Base-by-base conservation (phyloP, 2,888 invertebrate species). In the Cryptophagus acutangulus region DNA sequence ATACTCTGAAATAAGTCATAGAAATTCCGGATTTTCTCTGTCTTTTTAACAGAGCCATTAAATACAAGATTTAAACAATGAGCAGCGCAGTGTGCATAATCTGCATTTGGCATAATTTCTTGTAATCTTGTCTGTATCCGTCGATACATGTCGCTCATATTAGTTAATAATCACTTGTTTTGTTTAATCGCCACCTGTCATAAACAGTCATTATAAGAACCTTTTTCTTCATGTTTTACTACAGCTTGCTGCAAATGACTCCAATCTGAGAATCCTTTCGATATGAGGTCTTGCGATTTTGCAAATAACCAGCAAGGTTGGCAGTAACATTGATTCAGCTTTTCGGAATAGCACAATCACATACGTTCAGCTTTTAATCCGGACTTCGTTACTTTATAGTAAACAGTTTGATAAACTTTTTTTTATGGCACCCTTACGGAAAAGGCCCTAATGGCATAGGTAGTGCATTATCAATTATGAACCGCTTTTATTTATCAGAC, bases 11-110 rank as follows among this genome's bases (percentile, higher is more conserved):
- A 26, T 12, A 40, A 17, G 14, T 33, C 25, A 16, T 36, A 45
- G 30, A 45, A 42, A 39, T 35, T 39, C 28, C 33, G n/a, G 15
- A 45, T 35, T 30, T 38, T 36, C 8, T 31, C 13, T 10, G 33
- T 24, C 1, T 12, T 26, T 16, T 26, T 26, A 1, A 40, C 40
- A 1, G 28, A 24, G 29, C 37, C 45, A 26, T 45, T 45, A 15
- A 43, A n/a, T 17, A 45, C 31, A 16, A 45, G 25, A 38, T 45
- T 45, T 24, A 40, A 28, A 38, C 41, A 38, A 42, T 42, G 45
- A 17, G 36, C 45, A 14, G 34, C 36, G 24, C 42, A 45, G 31
- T 45, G 42, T 17, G 42, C 33, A 25, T 43, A 45, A n/a, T 25
- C 6, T 9, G 45, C 41, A 29, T 41, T 38, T 28, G 16, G 24